Conservation (phyloP, 2,888 invertebrate genomes). For the Leptopilina drosophilae region DNA sequence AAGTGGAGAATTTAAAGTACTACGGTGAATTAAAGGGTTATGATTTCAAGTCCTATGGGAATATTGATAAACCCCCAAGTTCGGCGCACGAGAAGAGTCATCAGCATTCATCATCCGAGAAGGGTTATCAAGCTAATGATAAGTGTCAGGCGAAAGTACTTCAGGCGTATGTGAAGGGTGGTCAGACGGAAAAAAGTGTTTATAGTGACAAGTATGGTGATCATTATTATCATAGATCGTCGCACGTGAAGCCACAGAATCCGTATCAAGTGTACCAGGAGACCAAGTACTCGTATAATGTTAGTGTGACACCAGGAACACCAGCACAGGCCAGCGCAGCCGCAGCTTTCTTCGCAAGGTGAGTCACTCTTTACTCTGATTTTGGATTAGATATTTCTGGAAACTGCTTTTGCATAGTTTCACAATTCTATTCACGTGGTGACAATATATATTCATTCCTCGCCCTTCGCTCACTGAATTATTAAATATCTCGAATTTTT, state of each 20-base stretch:
- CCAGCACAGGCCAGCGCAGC: conserved; percentile 80
- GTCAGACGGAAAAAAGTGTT: conserved; percentile 61
- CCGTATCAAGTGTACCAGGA: conserved; percentile 75
- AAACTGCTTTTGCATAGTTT: conserved; percentile 47
- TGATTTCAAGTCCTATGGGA: conserved; percentile 72
- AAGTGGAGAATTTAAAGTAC: conserved; percentile 71
- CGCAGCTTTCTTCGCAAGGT: conserved; percentile 82
- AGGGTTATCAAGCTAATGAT: conserved; percentile 51
- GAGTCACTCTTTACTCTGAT: conserved; percentile 63
- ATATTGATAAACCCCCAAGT: conserved; percentile 66
- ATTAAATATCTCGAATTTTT: too few relatives aligned
- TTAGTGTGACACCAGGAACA: conserved; percentile 78
- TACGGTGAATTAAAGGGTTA: conserved; percentile 73
- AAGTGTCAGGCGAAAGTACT: conserved; percentile 61
- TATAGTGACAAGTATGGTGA: conserved; percentile 68
- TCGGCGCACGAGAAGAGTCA: conserved; percentile 69
- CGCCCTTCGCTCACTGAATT: neutral
- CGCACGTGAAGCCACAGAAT: conserved; percentile 66
- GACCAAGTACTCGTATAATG: conserved; percentile 79
- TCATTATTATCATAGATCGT: conserved; percentile 69
- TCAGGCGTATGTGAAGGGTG: conserved; percentile 65
- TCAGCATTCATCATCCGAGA: conserved; percentile 63
- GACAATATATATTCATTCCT: neutral
- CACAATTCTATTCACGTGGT: conserved; percentile 47
- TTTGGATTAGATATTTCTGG: conserved; percentile 29